Conservation (phyloP, 2,113 vertebrate species). For the Zosterops lateralis region DNA sequence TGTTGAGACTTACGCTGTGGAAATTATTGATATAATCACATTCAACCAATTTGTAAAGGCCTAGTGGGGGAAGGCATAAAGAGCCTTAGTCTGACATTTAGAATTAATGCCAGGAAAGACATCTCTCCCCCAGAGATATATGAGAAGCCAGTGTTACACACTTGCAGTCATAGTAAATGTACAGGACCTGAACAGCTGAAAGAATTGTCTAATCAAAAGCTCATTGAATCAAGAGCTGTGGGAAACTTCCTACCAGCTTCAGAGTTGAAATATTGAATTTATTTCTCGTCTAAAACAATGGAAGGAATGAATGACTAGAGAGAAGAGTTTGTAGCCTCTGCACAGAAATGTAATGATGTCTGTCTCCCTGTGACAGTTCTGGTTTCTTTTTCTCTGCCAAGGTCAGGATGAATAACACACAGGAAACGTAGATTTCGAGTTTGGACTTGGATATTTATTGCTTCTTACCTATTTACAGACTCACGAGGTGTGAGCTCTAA, state of each 20-base stretch:
- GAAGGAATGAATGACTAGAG: not conserved
- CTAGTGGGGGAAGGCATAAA: not conserved
- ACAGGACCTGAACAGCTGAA: not conserved
- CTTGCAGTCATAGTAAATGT: not conserved
- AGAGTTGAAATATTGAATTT: not conserved
- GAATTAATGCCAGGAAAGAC: not conserved
- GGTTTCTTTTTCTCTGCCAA: too few relatives aligned
- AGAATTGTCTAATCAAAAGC: constrained; percentile 12
- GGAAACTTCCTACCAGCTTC: not conserved
- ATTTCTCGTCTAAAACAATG: not conserved
- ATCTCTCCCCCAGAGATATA: not conserved
- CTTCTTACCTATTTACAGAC: too few relatives aligned
- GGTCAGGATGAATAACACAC: too few relatives aligned
- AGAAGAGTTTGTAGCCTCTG: not conserved
- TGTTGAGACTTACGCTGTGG: not conserved
- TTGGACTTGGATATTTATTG: too few relatives aligned
- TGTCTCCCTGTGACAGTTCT: not conserved
- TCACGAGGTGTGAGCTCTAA: too few relatives aligned
- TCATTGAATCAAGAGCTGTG: not conserved
- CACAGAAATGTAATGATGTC: not conserved
- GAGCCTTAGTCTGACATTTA: not conserved
- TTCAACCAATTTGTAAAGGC: not conserved
- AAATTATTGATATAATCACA: constrained; percentile 18
- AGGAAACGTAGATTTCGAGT: too few relatives aligned
- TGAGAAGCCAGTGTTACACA: not conserved